Percentiles rank a stretch among this genome's conserved stretches.
phyloP scores from a whole-genome alignment of 2,797 vertebrate species.

The Aplochiton taeniatus region DNA sequence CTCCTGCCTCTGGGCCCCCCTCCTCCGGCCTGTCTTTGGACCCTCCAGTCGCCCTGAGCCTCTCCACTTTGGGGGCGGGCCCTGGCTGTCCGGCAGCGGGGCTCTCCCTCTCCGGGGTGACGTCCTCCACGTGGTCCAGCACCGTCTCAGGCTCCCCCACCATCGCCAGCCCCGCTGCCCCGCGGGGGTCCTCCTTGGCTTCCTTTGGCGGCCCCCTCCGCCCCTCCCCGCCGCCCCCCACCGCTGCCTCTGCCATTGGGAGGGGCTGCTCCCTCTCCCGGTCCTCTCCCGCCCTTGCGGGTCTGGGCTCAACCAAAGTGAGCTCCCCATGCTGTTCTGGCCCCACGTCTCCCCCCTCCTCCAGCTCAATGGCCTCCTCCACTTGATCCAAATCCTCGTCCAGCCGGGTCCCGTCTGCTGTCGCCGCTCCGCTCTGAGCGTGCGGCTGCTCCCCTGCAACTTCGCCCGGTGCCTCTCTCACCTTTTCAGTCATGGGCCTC shows the following conservation, averaged over 20 bases:
- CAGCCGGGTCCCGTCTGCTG: neutral
- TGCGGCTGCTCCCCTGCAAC: constrained; percentile 7
- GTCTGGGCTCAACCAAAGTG: constrained; percentile 2
- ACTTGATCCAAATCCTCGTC: constrained; percentile 21
- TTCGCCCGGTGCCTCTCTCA: neutral
- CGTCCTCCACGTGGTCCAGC: constrained; percentile 52
- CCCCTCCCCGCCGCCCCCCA: neutral
- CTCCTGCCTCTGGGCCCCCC: neutral
- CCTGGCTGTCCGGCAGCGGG: constrained; percentile 19
- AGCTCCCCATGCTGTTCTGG: constrained; percentile 14
- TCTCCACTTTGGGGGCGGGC: constrained; percentile 31
- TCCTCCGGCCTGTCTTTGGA: constrained; percentile 6
- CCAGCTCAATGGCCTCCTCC: constrained; percentile 29
- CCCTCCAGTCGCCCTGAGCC: constrained; percentile 29
- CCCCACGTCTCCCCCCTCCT: constrained; percentile 15
- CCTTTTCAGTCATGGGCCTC: neutral
- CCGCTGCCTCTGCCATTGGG: constrained; percentile 1
- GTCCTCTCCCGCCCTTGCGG: constrained; percentile 6
- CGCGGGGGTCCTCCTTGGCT: neutral
- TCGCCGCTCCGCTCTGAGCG: neutral
- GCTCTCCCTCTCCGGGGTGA: neutral
- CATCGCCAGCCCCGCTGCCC: constrained; percentile 32
- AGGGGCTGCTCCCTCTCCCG: constrained; percentile 20
- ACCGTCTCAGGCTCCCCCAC: constrained; percentile 60
- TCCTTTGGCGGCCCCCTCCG: neutral